Evolutionary conservation across 2,113 vertebrate genomes (phyloP).

Genomic region (Lucifuga dentata): DNA sequence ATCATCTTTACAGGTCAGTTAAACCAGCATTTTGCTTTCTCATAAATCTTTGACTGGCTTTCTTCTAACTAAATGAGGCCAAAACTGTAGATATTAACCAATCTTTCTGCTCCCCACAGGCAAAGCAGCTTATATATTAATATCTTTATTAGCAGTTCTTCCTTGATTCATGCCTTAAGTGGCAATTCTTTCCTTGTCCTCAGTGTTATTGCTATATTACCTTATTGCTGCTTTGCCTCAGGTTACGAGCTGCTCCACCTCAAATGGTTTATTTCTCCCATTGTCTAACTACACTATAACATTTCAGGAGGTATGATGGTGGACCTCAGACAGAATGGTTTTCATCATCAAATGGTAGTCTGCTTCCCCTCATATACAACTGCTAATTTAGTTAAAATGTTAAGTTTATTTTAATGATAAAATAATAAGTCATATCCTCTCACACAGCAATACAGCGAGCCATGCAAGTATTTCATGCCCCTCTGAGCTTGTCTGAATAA

Average conservation of each 20-base stretch:
- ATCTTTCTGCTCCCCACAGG: constrained; percentile 25
- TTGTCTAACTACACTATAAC: neutral
- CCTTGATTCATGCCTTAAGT: constrained; percentile 26
- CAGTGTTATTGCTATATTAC: constrained; percentile 5
- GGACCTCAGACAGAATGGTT: too few species aligned
- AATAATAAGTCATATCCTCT: neutral
- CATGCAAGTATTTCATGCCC: neutral
- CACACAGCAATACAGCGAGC: neutral
- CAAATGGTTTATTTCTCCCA: constrained; percentile 17
- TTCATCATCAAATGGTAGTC: too few species aligned
- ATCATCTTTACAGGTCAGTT: constrained; percentile 8
- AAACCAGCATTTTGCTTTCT: constrained; percentile 22
- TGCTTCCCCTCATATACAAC: too few species aligned
- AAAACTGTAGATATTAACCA: constrained; percentile 24
- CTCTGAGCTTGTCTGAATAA: constrained; percentile 7
- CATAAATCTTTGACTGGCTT: neutral
- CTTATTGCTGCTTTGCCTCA: constrained; percentile 44
- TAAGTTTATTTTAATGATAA: neutral
- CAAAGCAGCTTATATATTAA: constrained; percentile 32
- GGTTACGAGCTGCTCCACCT: constrained; percentile 46
- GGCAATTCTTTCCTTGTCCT: constrained; percentile 24
- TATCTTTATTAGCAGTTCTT: constrained; percentile 21
- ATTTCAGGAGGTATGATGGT: too few species aligned
- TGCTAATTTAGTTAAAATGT: too few species aligned
- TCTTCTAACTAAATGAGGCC: constrained; percentile 24